Evolutionary conservation across 2,113 vertebrate species (phyloP).

Genomic region (Mastomys coucha): DNA sequence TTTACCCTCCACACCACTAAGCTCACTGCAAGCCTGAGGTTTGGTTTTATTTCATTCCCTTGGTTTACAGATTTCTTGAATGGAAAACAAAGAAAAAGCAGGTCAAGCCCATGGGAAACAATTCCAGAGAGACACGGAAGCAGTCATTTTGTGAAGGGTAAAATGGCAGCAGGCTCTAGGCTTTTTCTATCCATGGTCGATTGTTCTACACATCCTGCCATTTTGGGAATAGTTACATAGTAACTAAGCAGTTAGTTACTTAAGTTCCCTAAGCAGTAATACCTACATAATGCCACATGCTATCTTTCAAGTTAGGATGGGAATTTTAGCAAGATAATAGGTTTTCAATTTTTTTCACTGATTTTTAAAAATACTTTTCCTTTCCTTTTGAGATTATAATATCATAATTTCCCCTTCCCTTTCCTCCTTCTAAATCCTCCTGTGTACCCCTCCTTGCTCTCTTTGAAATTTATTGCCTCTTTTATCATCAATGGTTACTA

Average conservation of each 20-base stretch:
- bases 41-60: not conserved
- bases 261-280: not conserved
- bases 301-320: conserved; percentile 21
- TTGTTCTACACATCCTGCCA: conserved; percentile 2
- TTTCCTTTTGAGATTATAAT: not conserved
- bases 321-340: conserved; percentile 36
- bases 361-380: not conserved
- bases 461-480: not conserved
- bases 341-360: not conserved
- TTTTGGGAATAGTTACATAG: not conserved
- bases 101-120: conserved; percentile 20
- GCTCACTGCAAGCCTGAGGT: not conserved
- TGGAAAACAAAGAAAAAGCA: not conserved
- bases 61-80: not conserved
- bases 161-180: not conserved
- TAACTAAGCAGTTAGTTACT: too few species aligned
- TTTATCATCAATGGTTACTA: not conserved
- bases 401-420: not conserved
- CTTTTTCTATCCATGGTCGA: not conserved
- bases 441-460: not conserved
- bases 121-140: not conserved
- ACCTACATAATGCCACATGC: not conserved
- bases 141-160: not conserved
- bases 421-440: not conserved
- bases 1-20: not conserved